Percentiles rank a stretch among this genome's conserved stretches.
Conservation (phyloP, 92 coral and sea anemone genomes). For the Epizoanthus illoricatus region DNA sequence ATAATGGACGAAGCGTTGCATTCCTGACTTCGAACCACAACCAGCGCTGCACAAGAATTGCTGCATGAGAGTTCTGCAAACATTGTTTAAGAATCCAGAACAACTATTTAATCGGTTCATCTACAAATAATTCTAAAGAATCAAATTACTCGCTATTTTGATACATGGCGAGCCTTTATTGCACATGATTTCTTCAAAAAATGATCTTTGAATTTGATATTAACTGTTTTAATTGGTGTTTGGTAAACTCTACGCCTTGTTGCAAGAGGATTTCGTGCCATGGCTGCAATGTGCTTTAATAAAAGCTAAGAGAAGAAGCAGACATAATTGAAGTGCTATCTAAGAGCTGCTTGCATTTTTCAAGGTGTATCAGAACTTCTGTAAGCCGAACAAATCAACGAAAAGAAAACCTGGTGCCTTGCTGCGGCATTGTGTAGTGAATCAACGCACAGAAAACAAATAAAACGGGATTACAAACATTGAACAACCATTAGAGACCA, state of each 20-base stretch:
- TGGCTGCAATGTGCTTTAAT: constrained; percentile 57
- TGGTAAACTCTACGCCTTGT: constrained; percentile 59
- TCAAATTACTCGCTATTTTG: constrained; percentile 23
- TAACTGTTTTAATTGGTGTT: constrained; percentile 52
- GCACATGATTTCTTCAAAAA: constrained; percentile 42
- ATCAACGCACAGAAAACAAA: neutral
- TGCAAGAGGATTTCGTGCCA: constrained; percentile 57
- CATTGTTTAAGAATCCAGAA: constrained; percentile 44
- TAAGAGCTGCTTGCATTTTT: constrained; percentile 53
- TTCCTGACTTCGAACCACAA: constrained; percentile 61
- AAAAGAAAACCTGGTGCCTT: constrained; percentile 37
- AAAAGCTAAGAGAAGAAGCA: constrained; percentile 26
- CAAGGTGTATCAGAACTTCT: constrained; percentile 38
- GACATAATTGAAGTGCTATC: constrained; percentile 40
- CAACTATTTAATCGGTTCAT: constrained; percentile 42
- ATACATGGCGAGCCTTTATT: constrained; percentile 32
- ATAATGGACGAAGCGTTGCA: constrained; percentile 51
- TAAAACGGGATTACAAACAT: neutral
- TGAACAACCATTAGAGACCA: neutral
- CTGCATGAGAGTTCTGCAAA: constrained; percentile 51
- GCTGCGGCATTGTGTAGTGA: constrained; percentile 41
- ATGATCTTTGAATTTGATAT: constrained; percentile 40
- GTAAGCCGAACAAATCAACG: constrained; percentile 29
- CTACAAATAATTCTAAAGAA: constrained; percentile 22
- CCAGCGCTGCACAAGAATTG: constrained; percentile 54